These are phyloP conservation scores for Philonicus albiceps DNA, from an alignment of 2,888 invertebrate genomes.

Conservation along the genomic window DNA sequence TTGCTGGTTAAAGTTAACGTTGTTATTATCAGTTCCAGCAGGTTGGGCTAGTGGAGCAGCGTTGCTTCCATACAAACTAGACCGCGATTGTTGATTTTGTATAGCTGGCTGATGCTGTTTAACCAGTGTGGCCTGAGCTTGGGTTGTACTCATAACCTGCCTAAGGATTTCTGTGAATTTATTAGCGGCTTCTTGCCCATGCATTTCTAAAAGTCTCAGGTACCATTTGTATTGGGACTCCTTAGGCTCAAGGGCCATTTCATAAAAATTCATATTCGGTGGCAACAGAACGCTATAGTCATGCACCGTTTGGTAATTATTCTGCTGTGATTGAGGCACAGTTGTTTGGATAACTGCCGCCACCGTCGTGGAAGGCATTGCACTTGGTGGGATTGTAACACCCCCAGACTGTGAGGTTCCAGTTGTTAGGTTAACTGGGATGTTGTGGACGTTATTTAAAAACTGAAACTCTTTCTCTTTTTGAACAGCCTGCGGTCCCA, in stretches of 20 bases:
- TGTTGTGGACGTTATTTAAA: conserved; percentile 67
- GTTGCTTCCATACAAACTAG: background rate
- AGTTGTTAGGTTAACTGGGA: conserved; percentile 53
- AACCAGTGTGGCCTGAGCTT: conserved; percentile 49
- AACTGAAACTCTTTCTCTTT: conserved; percentile 67
- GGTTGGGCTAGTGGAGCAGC: background rate
- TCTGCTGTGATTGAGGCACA: conserved; percentile 55
- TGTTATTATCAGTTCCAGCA: conserved; percentile 23
- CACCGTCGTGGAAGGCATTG: conserved; percentile 51
- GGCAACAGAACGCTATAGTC: conserved; percentile 65
- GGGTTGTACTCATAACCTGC: conserved; percentile 59
- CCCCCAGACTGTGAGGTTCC: conserved; percentile 51
- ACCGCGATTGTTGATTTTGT: background rate
- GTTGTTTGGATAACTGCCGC: conserved; percentile 41
- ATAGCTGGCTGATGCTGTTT: background rate
- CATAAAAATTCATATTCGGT: conserved; percentile 67
- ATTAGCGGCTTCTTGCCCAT: conserved; percentile 68
- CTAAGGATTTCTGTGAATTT: conserved; percentile 65
- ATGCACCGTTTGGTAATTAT: conserved; percentile 50
- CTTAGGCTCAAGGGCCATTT: conserved; percentile 67
- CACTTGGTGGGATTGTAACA: conserved; percentile 49
- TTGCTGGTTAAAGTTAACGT: conserved; percentile 61
- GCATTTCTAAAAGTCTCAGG: conserved; percentile 65
- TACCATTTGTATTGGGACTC: conserved; percentile 68
- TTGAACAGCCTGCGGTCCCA: conserved; percentile 27